phyloP scores from a whole-genome alignment of 2,113 vertebrate genomes.

The Archocentrus centrarchus region DNA sequence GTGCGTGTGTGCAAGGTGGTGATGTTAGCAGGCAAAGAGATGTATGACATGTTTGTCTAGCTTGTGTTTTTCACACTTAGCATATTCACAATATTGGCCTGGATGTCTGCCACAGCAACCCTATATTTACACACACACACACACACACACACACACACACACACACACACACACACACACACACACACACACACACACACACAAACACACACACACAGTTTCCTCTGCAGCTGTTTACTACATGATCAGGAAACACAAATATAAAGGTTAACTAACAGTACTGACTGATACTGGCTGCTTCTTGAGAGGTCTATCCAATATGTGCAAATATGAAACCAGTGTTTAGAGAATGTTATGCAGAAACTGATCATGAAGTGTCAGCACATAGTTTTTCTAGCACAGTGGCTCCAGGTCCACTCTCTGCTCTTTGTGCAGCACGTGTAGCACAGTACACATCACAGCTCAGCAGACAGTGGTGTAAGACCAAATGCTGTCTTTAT shows the following conservation, averaged over 20 bases:
- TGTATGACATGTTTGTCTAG: not conserved
- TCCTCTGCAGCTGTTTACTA: not conserved
- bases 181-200: too few relatives aligned
- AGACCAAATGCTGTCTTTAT: not conserved
- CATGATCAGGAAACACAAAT: not conserved
- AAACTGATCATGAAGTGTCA: not conserved
- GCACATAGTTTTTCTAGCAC: not conserved
- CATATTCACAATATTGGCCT: not conserved
- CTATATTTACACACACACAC: not conserved
- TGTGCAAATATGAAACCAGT: not conserved
- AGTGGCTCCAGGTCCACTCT: not conserved
- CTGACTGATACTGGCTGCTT: not conserved
- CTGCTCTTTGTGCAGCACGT: not conserved
- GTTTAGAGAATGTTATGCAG: not conserved
- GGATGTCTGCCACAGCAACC: not conserved
- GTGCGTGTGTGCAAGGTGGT: not conserved
- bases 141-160: too few relatives aligned
- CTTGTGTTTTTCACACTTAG: not conserved
- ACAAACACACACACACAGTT: not conserved
- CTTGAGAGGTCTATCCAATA: not conserved
- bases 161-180: too few relatives aligned
- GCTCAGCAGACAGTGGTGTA: not conserved
- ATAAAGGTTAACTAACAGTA: not conserved
- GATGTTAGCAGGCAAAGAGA: not conserved
- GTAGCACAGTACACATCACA: not conserved